A percentile compares a stretch with the other conserved stretches of the same genome.
Conservation (phyloP, 2,888 invertebrate species). For the Lypha dubia region DNA sequence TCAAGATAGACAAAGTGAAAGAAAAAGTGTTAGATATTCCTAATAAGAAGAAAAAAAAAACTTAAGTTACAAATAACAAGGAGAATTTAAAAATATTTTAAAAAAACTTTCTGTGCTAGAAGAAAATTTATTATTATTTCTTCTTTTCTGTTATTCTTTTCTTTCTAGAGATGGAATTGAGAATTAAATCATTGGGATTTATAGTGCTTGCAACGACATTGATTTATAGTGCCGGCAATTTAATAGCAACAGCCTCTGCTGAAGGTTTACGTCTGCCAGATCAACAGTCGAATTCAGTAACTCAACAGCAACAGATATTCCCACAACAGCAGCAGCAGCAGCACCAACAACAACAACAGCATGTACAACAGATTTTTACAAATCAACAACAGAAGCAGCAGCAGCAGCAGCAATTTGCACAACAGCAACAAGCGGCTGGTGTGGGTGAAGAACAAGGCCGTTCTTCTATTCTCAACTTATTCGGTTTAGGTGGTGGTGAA, state of each 20-base stretch:
- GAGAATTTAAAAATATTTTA: no score
- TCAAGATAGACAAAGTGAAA: neutral
- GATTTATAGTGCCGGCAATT: constrained; percentile 82
- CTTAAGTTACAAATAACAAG: no score
- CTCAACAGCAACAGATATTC: constrained; percentile 75
- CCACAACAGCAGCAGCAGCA: constrained; percentile 74
- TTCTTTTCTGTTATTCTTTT: constrained; percentile 38
- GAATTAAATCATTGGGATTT: constrained; percentile 75
- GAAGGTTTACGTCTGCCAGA: constrained; percentile 86
- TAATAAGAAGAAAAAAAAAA: neutral
- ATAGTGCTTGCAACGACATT: constrained; percentile 81
- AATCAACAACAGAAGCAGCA: constrained; percentile 70
- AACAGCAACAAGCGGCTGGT: constrained; percentile 73
- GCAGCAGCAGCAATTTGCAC: constrained; percentile 74
- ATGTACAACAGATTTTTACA: constrained; percentile 65
- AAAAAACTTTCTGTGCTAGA: no score
- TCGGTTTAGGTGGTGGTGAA: constrained; percentile 91
- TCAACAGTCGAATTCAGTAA: constrained; percentile 76
- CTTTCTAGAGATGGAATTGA: constrained; percentile 78
- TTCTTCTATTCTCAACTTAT: constrained; percentile 90
- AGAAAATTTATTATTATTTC: constrained; percentile 21
- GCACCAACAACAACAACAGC: constrained; percentile 74
- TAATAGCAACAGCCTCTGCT: constrained; percentile 82
- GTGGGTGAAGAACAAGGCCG: constrained; percentile 84
- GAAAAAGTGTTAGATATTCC: constrained; percentile 15